Percentiles rank a stretch among this genome's conserved stretches.
Conservation (phyloP, 2,113 vertebrate genomes). For the Oplegnathus fasciatus region DNA sequence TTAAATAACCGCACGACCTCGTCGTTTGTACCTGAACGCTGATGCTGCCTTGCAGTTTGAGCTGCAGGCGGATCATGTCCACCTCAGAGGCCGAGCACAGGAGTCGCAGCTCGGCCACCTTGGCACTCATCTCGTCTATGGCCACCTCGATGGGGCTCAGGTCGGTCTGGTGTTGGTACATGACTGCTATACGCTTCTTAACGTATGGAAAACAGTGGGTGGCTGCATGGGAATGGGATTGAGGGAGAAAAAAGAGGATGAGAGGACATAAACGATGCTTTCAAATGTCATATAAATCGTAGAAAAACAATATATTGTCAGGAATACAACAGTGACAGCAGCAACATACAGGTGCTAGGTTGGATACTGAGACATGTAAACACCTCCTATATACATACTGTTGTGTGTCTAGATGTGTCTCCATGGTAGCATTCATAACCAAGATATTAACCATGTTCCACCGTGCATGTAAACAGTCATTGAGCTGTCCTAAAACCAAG, state of each 20-base stretch:
- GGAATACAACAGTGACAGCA: background rate
- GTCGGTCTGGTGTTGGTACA: constrained; percentile 98
- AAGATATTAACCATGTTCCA: background rate
- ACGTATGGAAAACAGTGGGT: constrained; percentile 98
- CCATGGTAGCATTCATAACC: background rate
- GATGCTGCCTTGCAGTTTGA: constrained; percentile 97
- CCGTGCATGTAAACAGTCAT: constrained; percentile 4
- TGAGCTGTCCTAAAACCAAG: background rate
- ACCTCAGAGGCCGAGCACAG: constrained; percentile 93
- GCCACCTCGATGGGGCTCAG: constrained; percentile 98
- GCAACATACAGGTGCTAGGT: background rate
- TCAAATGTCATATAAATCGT: background rate
- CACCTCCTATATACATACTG: background rate
- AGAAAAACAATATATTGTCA: no score
- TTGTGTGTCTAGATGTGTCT: background rate
- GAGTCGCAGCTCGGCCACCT: constrained; percentile 91
- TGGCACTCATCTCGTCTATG: constrained; percentile 97
- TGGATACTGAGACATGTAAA: background rate
- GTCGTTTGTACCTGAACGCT: constrained; percentile 86
- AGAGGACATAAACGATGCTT: background rate
- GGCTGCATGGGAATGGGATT: constrained; percentile 78
- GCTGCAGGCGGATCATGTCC: constrained; percentile 99
- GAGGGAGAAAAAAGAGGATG: background rate
- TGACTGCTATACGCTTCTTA: constrained; percentile 96
- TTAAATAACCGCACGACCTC: background rate